Conservation (phyloP, 1,140 invertebrate species). For the Wasmannia auropunctata region DNA sequence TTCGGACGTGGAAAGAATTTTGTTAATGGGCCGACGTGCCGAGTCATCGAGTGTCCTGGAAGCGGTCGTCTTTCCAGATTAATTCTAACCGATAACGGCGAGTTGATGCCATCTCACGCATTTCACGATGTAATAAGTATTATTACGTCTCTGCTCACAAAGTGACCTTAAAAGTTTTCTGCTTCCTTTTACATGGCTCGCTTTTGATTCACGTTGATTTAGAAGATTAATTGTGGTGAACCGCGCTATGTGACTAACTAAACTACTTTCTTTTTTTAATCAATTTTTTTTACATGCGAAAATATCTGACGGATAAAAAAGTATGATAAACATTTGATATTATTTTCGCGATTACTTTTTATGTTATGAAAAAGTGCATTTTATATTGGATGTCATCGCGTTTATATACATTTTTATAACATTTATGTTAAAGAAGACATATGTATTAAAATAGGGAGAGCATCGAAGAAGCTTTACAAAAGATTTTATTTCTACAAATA, state of each 20-base stretch:
- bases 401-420: background rate
- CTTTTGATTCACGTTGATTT: slow-evolving; percentile 32
- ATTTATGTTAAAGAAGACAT: background rate
- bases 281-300: background rate
- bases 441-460: background rate
- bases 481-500: background rate
- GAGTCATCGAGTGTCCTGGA: slow-evolving; percentile 70
- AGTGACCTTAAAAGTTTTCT: slow-evolving; percentile 35
- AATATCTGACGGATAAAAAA: background rate
- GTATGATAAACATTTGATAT: background rate
- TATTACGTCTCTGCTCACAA: slow-evolving; percentile 71
- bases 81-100: slow-evolving; percentile 75
- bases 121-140: slow-evolving; percentile 81
- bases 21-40: slow-evolving; percentile 68
- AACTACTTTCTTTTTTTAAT: background rate
- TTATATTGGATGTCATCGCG: background rate
- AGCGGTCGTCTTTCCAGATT: slow-evolving; percentile 72
- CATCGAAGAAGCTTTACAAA: background rate
- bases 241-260: background rate
- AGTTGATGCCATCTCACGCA: slow-evolving; percentile 73
- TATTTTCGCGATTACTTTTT: background rate
- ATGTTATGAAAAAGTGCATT: background rate
- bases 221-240: slow-evolving; percentile 22
- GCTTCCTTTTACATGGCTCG: slow-evolving; percentile 23
- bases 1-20: slow-evolving; percentile 53